Evolutionary conservation across 1,140 invertebrate genomes (phyloP).

Genomic region (Episyrphus balteatus): DNA sequence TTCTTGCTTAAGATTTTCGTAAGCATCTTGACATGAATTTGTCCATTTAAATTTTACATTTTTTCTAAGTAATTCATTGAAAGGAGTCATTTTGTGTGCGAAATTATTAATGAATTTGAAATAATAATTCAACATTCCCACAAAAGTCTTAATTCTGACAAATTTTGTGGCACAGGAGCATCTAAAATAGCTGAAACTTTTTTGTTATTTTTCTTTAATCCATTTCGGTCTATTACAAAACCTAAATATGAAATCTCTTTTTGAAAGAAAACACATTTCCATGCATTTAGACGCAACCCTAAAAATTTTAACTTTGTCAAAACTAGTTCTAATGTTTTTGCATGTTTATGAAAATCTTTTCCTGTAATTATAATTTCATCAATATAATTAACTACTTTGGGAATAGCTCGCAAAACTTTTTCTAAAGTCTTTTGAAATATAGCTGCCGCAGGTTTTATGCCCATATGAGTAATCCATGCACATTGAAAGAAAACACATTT

Average conservation of each 20-base stretch:
- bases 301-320: slow-evolving; percentile 7
- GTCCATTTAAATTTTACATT: no score
- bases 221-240: slow-evolving; percentile 20
- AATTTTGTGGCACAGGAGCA: slow-evolving; percentile 13
- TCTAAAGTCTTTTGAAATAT: slow-evolving; percentile 28
- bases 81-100: slow-evolving; percentile 1
- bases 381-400: slow-evolving; percentile 12
- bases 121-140: slow-evolving; percentile 20
- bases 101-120: slow-evolving; percentile 12
- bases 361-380: slow-evolving; percentile 24
- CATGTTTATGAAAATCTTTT: slow-evolving; percentile 5
- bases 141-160: slow-evolving; percentile 14
- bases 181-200: slow-evolving; percentile 14
- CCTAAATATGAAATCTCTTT: slow-evolving; percentile 27
- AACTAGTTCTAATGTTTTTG: slow-evolving; percentile 12
- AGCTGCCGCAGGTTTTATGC: no score
- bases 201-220: slow-evolving; percentile 13
- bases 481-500: no score
- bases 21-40: no score
- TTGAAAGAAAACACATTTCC: slow-evolving; percentile 26
- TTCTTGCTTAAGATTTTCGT: background rate
- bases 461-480: no score
- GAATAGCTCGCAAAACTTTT: slow-evolving; percentile 14
- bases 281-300: slow-evolving; percentile 16
- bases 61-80: no score